phyloP scores from a whole-genome alignment of 2,797 vertebrate genomes.

The Karalla daura region DNA sequence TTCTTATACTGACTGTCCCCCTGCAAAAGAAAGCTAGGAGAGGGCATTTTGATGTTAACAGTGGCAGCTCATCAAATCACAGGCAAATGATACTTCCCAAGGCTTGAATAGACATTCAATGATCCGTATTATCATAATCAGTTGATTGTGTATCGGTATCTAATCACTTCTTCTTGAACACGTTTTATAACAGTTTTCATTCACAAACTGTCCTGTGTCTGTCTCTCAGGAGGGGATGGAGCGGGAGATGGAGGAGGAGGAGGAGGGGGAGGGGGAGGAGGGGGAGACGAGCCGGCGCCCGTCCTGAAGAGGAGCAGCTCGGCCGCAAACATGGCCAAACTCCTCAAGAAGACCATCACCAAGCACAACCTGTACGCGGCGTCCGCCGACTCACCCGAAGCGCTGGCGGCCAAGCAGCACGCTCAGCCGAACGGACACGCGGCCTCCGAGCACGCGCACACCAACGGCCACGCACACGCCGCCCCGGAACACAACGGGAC shows the following conservation, averaged over 20 bases:
- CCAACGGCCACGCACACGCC: slow-evolving; percentile 52
- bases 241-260: slow-evolving; percentile 43
- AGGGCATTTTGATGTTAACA: not conserved
- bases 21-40: no score
- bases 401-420: slow-evolving; percentile 28
- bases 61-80: not conserved
- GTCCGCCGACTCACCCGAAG: not conserved
- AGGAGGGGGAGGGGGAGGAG: slow-evolving; percentile 33
- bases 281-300: slow-evolving; percentile 25
- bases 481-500: slow-evolving; percentile 19
- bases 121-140: no score
- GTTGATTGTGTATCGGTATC: no score
- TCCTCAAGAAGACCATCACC: slow-evolving; percentile 90
- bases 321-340: slow-evolving; percentile 85
- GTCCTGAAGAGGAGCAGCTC: slow-evolving; percentile 81
- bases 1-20: not conserved
- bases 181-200: no score
- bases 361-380: slow-evolving; percentile 84
- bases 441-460: slow-evolving; percentile 40
- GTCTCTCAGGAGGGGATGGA: slow-evolving; percentile 34
- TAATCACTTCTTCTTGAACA: no score
- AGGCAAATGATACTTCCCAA: no score
- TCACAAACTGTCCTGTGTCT: not conserved
- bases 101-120: no score
- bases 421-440: slow-evolving; percentile 31